Evolutionary conservation across 2,113 vertebrate genomes (phyloP).

Genomic region (Mastomys coucha): DNA sequence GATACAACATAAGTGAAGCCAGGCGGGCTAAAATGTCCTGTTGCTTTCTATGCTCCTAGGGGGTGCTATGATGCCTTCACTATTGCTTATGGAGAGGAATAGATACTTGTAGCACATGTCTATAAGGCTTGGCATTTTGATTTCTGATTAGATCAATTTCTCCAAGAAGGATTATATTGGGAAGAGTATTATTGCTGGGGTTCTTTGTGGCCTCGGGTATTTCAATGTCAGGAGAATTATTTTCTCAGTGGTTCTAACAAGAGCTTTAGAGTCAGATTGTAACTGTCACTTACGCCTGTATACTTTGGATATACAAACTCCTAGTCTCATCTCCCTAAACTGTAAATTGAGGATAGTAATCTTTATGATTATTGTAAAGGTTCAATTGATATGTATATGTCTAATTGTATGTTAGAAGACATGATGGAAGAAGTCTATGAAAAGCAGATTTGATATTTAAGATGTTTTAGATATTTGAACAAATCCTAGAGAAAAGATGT

Average conservation of each 20-base stretch:
- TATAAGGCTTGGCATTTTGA: not conserved
- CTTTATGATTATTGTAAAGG: not conserved
- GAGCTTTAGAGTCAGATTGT: slow-evolving; percentile 15
- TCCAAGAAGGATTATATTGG: not conserved
- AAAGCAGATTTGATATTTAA: not conserved
- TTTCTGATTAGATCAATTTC: not conserved
- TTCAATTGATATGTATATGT: not conserved
- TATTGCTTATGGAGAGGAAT: not conserved
- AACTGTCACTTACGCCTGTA: not conserved
- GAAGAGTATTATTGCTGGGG: not conserved
- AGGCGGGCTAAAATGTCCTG: not conserved
- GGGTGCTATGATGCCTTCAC: not conserved
- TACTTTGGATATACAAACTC: not conserved
- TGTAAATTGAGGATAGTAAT: not conserved
- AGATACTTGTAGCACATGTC: not conserved
- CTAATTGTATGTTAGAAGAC: not conserved
- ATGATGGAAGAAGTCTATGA: not conserved
- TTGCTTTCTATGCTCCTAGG: not conserved
- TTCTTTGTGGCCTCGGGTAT: not conserved
- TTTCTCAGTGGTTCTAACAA: not conserved
- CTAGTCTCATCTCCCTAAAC: not conserved
- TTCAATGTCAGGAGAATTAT: not conserved
- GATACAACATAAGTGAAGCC: not conserved
- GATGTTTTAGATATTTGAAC: not conserved
- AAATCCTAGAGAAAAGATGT: not conserved